Evolutionary conservation across 2,113 vertebrate species (phyloP), one percentile per base, ranked within the genome.

Genomic region (Oceanodroma tethys): DNA sequence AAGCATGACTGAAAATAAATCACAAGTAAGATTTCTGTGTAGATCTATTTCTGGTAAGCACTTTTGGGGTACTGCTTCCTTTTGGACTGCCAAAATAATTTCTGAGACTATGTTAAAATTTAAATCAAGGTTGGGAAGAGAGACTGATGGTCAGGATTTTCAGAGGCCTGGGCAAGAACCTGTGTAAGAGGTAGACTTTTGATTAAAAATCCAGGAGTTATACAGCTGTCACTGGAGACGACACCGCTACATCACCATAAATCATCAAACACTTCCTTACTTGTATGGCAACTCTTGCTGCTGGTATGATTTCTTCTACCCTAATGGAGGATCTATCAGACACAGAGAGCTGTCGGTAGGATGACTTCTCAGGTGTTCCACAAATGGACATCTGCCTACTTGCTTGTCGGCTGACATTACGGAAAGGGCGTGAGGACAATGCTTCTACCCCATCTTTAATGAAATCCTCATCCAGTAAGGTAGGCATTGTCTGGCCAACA

Each of bases 251-350:
- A 74, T 6, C 45, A 62, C 36, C 63, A 45, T 18, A 65, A 86
- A 43, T 32, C 30, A 93, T 27, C 74, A 29, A 86, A 63, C 11
- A 6, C 42, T 30, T 79, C 82, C 98, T 97, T 93, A 99, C 99
- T 95, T 99, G 99, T 96, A 99, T 99, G 81, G 99, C 99, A 9
- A 99, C 99, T 59, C 99, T 98, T 21, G 99, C 99, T 30, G 99
- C 99, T 53, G 99, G 99, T 84, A 99, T 99, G 93, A 99, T 99
- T 94, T 99, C 99, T 94, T 99, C 99, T 4, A 99, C 99, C 85
- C 99, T 98, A 75, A 99, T 99, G 80, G 99, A 99, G 43, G 99
- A 99, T 93, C 99, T 98, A 85, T 99, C 99, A 15, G 99, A 99
- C 91, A 99, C 98, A 4, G 99, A 99, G 97, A 99, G 98, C 97